Conservation (phyloP, 2,113 vertebrate species). For the Eidolon helvum region DNA sequence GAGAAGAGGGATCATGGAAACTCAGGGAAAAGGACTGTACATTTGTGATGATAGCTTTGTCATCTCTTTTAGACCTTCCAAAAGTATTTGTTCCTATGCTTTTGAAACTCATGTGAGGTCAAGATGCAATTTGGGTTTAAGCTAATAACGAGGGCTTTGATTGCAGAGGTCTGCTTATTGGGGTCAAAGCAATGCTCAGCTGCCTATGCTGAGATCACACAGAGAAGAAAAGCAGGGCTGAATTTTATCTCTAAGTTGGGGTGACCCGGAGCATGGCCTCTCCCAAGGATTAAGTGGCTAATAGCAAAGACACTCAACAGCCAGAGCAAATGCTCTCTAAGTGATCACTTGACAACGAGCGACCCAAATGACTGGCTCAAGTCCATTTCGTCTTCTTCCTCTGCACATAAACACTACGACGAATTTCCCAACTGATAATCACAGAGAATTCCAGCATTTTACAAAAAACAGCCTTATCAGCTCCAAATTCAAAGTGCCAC, state of each 20-base stretch:
- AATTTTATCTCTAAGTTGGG: conserved; percentile 49
- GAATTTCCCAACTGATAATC: conserved; percentile 16
- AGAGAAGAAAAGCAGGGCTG: conserved; percentile 44
- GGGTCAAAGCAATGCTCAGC: background rate
- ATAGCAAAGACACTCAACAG: conserved; percentile 13
- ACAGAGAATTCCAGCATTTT: background rate
- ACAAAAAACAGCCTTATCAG: background rate
- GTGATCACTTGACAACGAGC: background rate
- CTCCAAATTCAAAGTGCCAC: background rate
- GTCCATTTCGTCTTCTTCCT: conserved; percentile 9
- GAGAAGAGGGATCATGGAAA: background rate
- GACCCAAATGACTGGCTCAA: background rate
- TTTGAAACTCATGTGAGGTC: conserved; percentile 20
- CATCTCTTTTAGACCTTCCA: background rate
- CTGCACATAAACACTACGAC: background rate
- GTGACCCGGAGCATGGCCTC: conserved; percentile 40
- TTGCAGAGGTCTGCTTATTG: background rate
- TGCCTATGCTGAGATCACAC: background rate
- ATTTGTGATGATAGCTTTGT: background rate
- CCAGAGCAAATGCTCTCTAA: conserved; percentile 22
- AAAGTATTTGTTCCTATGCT: background rate
- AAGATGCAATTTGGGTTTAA: background rate
- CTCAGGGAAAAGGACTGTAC: background rate
- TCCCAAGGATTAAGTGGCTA: conserved; percentile 43
- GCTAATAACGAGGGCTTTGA: background rate